Evolutionary conservation across 1,140 invertebrate genomes (phyloP).

Genomic region (Drosophila elegans): DNA sequence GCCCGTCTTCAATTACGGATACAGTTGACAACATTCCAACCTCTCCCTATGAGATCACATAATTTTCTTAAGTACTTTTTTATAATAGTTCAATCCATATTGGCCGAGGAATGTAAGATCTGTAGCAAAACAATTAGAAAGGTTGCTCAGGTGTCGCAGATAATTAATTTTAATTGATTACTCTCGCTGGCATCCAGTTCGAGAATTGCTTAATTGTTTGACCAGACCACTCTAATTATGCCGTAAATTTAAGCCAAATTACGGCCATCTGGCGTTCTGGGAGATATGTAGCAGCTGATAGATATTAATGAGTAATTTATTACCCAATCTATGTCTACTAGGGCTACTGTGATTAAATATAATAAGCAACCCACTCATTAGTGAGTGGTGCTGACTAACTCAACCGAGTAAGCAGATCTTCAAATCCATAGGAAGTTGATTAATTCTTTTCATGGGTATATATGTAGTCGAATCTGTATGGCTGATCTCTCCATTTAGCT

Average conservation of each 20-base stretch:
- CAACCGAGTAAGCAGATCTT: not conserved
- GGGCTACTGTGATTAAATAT: conserved; percentile 9
- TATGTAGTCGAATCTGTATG: conserved; percentile 1
- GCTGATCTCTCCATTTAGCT: not conserved
- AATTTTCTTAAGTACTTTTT: not conserved
- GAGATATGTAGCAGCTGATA: conserved; percentile 1
- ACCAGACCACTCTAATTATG: conserved; percentile 35
- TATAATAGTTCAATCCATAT: not conserved
- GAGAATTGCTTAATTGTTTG: conserved; percentile 23
- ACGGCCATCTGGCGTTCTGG: not conserved
- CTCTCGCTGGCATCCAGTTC: conserved; percentile 6
- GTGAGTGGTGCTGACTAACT: not conserved
- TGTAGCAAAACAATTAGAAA: conserved; percentile 34
- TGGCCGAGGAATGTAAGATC: conserved; percentile 9
- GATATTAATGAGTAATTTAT: conserved; percentile 55
- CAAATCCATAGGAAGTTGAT: not conserved
- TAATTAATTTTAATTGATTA: conserved; percentile 41
- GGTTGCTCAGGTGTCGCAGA: conserved; percentile 40
- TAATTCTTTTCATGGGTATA: conserved; percentile 4
- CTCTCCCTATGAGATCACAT: not conserved
- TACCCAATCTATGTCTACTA: conserved; percentile 11
- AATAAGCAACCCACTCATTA: conserved; percentile 7
- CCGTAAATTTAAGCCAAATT: conserved; percentile 15
- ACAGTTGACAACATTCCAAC: not conserved
- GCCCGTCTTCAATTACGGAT: not conserved